Conservation (phyloP, 2,888 invertebrate species). For the Cacoxenus indagator region DNA sequence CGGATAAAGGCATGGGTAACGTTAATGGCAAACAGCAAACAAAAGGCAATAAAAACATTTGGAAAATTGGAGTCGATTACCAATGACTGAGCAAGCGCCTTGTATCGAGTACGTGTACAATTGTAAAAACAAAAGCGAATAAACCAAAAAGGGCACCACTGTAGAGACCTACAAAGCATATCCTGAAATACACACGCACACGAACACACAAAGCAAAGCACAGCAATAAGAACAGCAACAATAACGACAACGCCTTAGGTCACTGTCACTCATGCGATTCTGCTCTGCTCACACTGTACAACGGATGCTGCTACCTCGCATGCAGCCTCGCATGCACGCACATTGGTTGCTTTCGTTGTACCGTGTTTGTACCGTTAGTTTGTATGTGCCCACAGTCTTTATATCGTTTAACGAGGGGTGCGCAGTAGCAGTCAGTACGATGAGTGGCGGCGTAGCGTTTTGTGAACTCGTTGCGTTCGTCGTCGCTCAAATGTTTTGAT, state of each 20-base stretch:
- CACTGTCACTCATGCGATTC: neutral
- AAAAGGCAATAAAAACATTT: neutral
- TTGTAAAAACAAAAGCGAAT: neutral
- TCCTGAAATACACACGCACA: neutral
- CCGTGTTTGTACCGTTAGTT: neutral
- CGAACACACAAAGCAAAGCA: neutral
- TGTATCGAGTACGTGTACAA: neutral
- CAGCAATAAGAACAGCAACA: neutral
- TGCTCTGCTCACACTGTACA: neutral
- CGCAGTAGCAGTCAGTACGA: too few relatives aligned
- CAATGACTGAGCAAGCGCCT: neutral
- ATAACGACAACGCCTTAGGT: neutral
- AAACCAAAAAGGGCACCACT: neutral
- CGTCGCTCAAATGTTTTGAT: conserved; percentile 38
- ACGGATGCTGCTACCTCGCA: too few relatives aligned
- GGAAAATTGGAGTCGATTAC: neutral
- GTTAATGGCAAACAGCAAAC: too few relatives aligned
- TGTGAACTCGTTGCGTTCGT: neutral
- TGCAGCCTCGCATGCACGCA: neutral
- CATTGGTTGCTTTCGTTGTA: neutral
- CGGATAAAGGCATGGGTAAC: neutral
- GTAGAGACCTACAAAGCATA: neutral
- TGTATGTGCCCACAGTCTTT: neutral
- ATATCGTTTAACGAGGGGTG: too few relatives aligned
- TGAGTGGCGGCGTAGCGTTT: too few relatives aligned